phyloP scores from a whole-genome alignment of 1,140 invertebrate species.

The Drosophila ananassae region DNA sequence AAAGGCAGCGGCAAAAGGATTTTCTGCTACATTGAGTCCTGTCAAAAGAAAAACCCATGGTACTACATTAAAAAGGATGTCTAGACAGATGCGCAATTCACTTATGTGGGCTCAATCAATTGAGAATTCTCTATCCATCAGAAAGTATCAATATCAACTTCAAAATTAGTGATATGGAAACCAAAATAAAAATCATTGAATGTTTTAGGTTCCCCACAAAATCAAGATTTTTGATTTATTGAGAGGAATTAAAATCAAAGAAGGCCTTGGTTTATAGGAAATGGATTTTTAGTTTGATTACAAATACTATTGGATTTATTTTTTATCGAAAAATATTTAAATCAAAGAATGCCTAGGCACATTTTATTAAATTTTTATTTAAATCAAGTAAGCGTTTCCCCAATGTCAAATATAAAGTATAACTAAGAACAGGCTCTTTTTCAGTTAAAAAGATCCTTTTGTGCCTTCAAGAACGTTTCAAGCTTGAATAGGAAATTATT shows the following conservation, averaged over 20 bases:
- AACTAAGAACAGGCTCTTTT: neutral
- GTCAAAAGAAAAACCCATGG: slow-evolving; percentile 31
- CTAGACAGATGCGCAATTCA: slow-evolving; percentile 48
- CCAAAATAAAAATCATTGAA: slow-evolving; percentile 7
- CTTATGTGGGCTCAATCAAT: slow-evolving; percentile 62
- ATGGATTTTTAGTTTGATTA: too few species aligned
- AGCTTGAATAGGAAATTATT: neutral
- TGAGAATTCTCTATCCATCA: slow-evolving; percentile 17
- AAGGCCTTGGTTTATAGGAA: neutral
- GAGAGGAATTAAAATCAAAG: slow-evolving; percentile 1
- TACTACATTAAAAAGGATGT: slow-evolving; percentile 41
- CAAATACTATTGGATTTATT: too few species aligned
- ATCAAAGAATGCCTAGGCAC: neutral
- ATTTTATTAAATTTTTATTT: too few species aligned
- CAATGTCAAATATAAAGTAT: neutral
- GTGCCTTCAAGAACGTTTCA: neutral
- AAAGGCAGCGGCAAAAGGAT: slow-evolving; percentile 30
- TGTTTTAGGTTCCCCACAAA: too few species aligned
- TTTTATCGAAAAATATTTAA: neutral
- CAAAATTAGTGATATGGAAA: slow-evolving; percentile 18
- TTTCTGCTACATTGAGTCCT: slow-evolving; percentile 69
- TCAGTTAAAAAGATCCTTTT: neutral
- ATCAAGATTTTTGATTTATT: neutral
- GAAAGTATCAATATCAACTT: slow-evolving; percentile 45
- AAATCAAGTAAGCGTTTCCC: too few species aligned